These are phyloP conservation scores for Caenorhabditis sp. DNA, from an alignment of 2,888 invertebrate species.

Conservation along the genomic window DNA sequence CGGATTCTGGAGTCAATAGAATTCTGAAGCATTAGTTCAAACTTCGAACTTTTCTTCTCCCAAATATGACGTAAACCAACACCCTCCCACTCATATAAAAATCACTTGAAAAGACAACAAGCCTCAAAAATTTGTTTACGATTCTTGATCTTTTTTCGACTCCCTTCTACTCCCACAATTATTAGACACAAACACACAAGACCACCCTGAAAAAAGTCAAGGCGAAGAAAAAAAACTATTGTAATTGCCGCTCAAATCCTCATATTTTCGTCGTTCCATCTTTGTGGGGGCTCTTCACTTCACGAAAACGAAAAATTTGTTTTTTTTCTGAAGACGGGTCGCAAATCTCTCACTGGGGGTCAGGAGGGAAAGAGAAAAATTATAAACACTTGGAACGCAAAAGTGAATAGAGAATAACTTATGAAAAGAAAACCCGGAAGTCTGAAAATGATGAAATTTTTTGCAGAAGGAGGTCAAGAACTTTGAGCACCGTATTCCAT, in stretches of 20 bases:
- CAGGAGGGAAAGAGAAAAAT: constrained; percentile 4
- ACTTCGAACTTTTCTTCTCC: background rate
- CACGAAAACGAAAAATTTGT: constrained; percentile 19
- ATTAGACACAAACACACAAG: constrained; percentile 18
- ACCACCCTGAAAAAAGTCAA: constrained; percentile 7
- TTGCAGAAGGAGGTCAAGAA: constrained; percentile 76
- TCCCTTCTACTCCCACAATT: constrained; percentile 17
- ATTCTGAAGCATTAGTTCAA: background rate
- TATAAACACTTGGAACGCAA: constrained; percentile 16
- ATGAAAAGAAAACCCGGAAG: constrained; percentile 6
- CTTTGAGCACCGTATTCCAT: constrained; percentile 78
- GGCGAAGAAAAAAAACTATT: constrained; percentile 13
- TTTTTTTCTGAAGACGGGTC: constrained; percentile 22
- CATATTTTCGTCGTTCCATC: constrained; percentile 38
- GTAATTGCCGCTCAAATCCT: constrained; percentile 57
- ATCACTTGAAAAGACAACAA: background rate
- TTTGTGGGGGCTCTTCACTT: background rate
- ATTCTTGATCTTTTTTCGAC: constrained; percentile 22
- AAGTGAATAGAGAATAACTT: constrained; percentile 17
- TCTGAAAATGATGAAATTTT: background rate
- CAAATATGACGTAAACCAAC: background rate
- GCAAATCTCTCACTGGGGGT: constrained; percentile 28
- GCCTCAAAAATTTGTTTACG: constrained; percentile 26
- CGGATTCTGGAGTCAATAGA: too few species aligned
- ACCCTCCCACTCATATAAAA: constrained; percentile 20